Evolutionary conservation across 2,888 invertebrate species (phyloP).

Genomic region (Oligia fasciuncula): DNA sequence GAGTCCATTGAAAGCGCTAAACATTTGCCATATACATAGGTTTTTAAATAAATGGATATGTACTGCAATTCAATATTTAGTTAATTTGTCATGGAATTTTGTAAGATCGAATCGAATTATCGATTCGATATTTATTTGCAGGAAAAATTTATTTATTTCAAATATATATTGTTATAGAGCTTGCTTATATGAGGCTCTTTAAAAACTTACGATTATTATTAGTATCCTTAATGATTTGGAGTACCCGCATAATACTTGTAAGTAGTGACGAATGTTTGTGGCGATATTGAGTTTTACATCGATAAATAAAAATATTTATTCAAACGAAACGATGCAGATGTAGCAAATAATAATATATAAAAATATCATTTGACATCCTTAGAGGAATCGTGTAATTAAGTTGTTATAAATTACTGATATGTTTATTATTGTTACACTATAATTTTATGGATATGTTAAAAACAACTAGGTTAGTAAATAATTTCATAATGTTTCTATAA

Average conservation of each 20-base stretch:
- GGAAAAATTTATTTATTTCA: neutral
- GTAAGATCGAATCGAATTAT: constrained; percentile 21
- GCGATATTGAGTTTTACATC: constrained; percentile 25
- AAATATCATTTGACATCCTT: constrained; percentile 62
- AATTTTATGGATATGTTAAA: constrained; percentile 50
- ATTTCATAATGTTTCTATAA: constrained; percentile 35
- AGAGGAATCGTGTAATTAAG: constrained; percentile 70
- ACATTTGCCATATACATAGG: neutral
- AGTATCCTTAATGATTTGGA: constrained; percentile 9
- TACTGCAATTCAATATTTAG: constrained; percentile 14
- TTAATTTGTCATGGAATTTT: constrained; percentile 31
- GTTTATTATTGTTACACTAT: constrained; percentile 63
- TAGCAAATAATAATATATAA: constrained; percentile 25
- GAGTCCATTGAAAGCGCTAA: constrained; percentile 46
- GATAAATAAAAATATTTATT: constrained; percentile 35
- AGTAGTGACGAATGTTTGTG: constrained; percentile 19
- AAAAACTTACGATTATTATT: neutral
- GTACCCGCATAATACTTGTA: constrained; percentile 56
- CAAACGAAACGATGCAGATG: constrained; percentile 4
- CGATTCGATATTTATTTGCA: constrained; percentile 18
- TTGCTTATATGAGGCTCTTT: constrained; percentile 14
- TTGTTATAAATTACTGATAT: constrained; percentile 59
- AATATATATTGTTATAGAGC: neutral
- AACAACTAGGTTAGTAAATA: constrained; percentile 26
- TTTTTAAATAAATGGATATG: constrained; percentile 33